Evolutionary conservation across 2,113 vertebrate species (phyloP).

Genomic region (Scophthalmus maximus): DNA sequence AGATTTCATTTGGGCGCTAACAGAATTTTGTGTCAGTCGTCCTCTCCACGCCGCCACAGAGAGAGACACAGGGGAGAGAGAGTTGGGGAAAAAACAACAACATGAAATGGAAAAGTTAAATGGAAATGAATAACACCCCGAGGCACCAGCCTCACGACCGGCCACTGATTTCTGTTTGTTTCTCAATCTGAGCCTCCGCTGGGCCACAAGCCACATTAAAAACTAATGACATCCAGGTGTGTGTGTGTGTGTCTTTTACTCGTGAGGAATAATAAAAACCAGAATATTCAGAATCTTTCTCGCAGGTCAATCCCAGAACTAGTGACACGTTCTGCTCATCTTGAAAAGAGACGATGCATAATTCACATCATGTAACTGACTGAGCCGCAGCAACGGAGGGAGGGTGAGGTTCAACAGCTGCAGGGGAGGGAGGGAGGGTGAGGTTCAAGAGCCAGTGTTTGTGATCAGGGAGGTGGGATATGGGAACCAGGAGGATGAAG

Average conservation of each 20-base stretch:
- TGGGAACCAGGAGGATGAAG: conserved; percentile 18
- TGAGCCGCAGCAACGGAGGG: neutral
- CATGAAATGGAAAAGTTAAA: conserved; percentile 59
- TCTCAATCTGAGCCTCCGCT: conserved; percentile 50
- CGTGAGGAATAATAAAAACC: conserved; percentile 42
- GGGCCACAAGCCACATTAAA: conserved; percentile 39
- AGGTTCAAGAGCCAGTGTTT: neutral
- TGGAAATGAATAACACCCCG: conserved; percentile 71
- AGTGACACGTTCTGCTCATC: conserved; percentile 34
- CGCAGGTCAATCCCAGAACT: neutral
- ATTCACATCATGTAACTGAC: conserved; percentile 48
- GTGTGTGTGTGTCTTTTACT: neutral
- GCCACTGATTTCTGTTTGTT: conserved; percentile 71
- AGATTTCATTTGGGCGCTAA: conserved; percentile 75
- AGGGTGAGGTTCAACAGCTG: neutral
- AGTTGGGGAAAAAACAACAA: neutral
- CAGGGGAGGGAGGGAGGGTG: too few species aligned
- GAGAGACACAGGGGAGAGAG: neutral
- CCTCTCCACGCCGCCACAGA: conserved; percentile 10
- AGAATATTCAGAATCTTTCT: conserved; percentile 25
- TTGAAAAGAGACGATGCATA: conserved; percentile 47
- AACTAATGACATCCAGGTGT: conserved; percentile 47
- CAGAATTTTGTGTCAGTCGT: conserved; percentile 58
- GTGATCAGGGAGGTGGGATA: neutral
- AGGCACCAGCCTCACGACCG: conserved; percentile 58